Evolutionary conservation across 2,113 vertebrate species (phyloP), one percentile per base, ranked within the genome.

Genomic region (Oenanthe melanoleuca): DNA sequence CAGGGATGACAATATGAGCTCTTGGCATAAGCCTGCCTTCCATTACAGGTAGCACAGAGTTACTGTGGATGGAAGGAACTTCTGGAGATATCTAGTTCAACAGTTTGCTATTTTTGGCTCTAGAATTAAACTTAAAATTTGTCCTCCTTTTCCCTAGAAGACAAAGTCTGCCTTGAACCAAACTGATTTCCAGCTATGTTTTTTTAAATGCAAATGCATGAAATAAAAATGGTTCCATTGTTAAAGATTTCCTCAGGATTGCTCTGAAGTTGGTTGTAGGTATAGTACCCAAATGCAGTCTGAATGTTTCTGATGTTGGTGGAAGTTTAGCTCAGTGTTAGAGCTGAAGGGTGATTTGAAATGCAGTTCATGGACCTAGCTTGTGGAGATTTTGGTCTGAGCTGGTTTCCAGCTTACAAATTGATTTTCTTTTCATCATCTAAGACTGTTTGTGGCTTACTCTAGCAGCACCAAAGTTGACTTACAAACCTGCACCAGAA

Each of bases 191-290:
- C 29, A 61, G 42, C 22, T 33, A n/a, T 5, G 14, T 20, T 64
- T 83, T 83, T 79, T 34, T 4, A 65, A 55, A 40, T 47, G 33
- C 2, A 7, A 65, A 64, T 1, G 11, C 7, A 11, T 42, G 19
- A 65, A 89, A 50, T n/a, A 80, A 55, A 34, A 57, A 20, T 1
- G 1, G 7, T 70, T 61, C 7, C 14, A 34, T 6, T 24, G 42
- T 8, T 57, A 73, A 85, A 65, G 8, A 33, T 28, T 59, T 85
- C 33, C n/a, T 47, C n/a, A 25, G 82, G 15, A 52, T 16, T 73
- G 18, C 70, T 57, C 31, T 73, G 40, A 60, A 61, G 18, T 9
- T 34, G 3, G 7, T 42, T 0, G 0, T 42, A 78, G 26, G 4
- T 33, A 22, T 4, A 73, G 24, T 37, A 84, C 28, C 12, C 22